phyloP scores from a whole-genome alignment of 1,140 invertebrate species.

The Drosophila novamexicana region DNA sequence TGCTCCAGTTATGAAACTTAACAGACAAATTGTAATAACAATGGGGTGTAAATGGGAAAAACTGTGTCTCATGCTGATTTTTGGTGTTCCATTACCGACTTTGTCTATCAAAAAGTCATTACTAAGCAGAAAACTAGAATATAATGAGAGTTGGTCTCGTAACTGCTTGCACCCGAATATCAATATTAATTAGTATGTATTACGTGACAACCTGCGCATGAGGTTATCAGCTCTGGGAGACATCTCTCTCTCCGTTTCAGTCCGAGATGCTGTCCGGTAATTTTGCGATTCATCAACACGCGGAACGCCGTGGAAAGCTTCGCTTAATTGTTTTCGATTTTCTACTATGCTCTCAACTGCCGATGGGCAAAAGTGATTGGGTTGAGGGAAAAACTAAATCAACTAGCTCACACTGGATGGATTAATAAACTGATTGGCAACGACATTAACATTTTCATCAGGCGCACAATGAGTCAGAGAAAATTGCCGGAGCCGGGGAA shows the following conservation, averaged over 20 bases:
- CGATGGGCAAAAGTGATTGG: background rate
- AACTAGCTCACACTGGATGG: conserved; percentile 59
- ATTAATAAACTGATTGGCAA: conserved; percentile 81
- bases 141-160: conserved; percentile 43
- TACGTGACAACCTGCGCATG: conserved; percentile 68
- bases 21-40: background rate
- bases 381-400: conserved; percentile 47
- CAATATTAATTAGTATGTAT: conserved; percentile 82
- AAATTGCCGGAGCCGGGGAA: background rate
- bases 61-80: conserved; percentile 29
- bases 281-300: conserved; percentile 55
- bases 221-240: background rate
- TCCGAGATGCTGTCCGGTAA: conserved; percentile 26
- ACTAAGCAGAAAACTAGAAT: conserved; percentile 68
- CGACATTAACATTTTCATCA: conserved; percentile 82
- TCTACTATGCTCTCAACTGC: conserved; percentile 28
- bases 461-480: conserved; percentile 52
- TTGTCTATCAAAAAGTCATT: conserved; percentile 69
- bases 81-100: conserved; percentile 4
- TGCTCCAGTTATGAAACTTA: conserved; percentile 18
- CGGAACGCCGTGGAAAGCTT: conserved; percentile 43
- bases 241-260: background rate
- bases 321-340: conserved; percentile 78
- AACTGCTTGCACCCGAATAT: conserved; percentile 59
- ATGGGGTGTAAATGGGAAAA: background rate